These are phyloP conservation scores for Meta bourneti DNA, from an alignment of 2,888 invertebrate genomes.

Conservation along the genomic window DNA sequence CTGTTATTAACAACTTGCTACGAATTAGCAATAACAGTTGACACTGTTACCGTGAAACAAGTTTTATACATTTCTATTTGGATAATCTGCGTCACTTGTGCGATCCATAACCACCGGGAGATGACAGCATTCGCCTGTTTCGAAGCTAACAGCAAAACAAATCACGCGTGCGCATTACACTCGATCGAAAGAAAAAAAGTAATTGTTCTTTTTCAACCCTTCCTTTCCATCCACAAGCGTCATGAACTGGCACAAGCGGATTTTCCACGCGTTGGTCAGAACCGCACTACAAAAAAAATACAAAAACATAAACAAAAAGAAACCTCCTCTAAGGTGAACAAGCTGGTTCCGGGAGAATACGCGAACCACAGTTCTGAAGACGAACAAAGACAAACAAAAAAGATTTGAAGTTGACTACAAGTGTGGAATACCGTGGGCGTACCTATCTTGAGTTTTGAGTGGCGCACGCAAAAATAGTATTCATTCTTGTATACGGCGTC, in stretches of 20 bases:
- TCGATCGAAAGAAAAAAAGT: neutral
- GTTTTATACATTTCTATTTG: too few relatives aligned
- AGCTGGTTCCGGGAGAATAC: conserved; percentile 38
- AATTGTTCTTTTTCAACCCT: conserved; percentile 1
- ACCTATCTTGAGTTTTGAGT: conserved; percentile 23
- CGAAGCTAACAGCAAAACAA: neutral
- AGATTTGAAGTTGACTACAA: conserved; percentile 19
- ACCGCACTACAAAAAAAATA: neutral
- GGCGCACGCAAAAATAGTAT: conserved; percentile 58
- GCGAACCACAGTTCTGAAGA: conserved; percentile 31
- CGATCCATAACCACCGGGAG: too few relatives aligned
- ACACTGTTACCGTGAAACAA: too few relatives aligned
- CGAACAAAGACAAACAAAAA: conserved; percentile 23
- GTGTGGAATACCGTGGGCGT: conserved; percentile 55
- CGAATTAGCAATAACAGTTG: too few relatives aligned
- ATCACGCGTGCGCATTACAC: neutral
- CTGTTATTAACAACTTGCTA: too few relatives aligned
- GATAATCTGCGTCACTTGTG: too few relatives aligned
- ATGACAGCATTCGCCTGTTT: too few relatives aligned
- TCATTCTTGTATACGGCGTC: conserved; percentile 48
- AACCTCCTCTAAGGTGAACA: neutral
- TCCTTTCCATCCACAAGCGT: neutral
- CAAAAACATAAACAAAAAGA: conserved; percentile 20
- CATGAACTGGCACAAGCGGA: neutral
- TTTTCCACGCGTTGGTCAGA: conserved; percentile 34